Conservation (phyloP, 2,113 vertebrate genomes). For the Laticauda colubrina region DNA sequence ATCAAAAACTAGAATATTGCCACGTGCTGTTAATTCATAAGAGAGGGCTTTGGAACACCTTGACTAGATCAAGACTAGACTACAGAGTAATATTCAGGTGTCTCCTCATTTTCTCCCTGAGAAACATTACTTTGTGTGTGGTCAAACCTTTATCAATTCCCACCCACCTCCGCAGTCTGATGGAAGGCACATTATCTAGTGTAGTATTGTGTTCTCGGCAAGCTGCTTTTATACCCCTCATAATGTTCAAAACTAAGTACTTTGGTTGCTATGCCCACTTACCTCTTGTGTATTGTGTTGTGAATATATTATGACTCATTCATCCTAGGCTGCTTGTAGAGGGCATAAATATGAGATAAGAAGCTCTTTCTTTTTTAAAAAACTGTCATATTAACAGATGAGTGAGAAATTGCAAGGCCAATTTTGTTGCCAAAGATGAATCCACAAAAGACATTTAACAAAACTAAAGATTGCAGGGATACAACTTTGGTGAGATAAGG, state of each 20-base stretch:
- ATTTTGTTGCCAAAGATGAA: background rate
- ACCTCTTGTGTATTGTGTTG: constrained; percentile 44
- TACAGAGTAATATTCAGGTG: background rate
- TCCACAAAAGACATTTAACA: background rate
- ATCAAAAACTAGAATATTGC: background rate
- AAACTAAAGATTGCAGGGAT: background rate
- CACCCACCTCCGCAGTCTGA: background rate
- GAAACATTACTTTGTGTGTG: background rate
- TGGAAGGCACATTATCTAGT: constrained; percentile 31
- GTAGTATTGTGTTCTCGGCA: constrained; percentile 39
- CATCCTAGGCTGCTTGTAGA: constrained; percentile 35
- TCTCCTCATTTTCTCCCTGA: background rate
- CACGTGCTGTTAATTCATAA: background rate
- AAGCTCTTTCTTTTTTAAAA: constrained; percentile 24
- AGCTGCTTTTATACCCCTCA: constrained; percentile 32
- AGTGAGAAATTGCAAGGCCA: constrained; percentile 34
- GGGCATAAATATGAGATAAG: constrained; percentile 50
- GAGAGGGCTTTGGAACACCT: background rate
- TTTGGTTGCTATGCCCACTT: constrained; percentile 32
- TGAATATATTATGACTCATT: constrained; percentile 66
- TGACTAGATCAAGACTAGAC: background rate
- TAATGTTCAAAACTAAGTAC: background rate
- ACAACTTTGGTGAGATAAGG: background rate
- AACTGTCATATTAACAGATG: constrained; percentile 21
- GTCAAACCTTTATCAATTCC: background rate